phyloP scores from a whole-genome alignment of 64 coral and sea anemone species.

The Porites lutea region DNA sequence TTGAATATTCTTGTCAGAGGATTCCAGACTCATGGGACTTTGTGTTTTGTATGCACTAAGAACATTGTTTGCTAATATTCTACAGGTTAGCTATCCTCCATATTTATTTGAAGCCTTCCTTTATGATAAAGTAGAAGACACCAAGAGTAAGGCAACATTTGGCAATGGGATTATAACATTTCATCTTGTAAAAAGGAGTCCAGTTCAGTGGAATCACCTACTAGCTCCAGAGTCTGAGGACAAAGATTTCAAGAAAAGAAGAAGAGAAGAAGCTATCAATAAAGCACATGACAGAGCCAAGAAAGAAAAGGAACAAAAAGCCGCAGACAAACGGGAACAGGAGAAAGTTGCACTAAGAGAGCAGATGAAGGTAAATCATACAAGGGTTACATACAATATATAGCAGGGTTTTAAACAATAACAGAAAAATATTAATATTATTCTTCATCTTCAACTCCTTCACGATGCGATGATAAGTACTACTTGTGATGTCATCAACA shows the following conservation, averaged over 20 bases:
- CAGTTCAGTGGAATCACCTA: slow-evolving; percentile 73
- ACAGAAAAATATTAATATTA: too few relatives aligned
- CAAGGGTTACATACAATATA: too few relatives aligned
- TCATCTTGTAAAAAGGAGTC: slow-evolving; percentile 77
- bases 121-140: slow-evolving; percentile 77
- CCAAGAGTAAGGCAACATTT: slow-evolving; percentile 84
- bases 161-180: slow-evolving; percentile 88
- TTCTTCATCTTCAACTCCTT: too few relatives aligned
- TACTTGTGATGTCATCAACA: too few relatives aligned
- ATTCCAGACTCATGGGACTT: too few relatives aligned
- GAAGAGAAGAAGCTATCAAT: slow-evolving; percentile 82
- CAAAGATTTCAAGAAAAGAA: slow-evolving; percentile 87
- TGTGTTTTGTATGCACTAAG: neutral
- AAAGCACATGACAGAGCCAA: slow-evolving; percentile 84
- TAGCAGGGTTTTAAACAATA: too few relatives aligned
- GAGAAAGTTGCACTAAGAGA: slow-evolving; percentile 83
- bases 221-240: slow-evolving; percentile 73
- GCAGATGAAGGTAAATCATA: slow-evolving; percentile 81
- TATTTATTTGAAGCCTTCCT: slow-evolving; percentile 97
- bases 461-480: too few relatives aligned
- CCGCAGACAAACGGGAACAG: slow-evolving; percentile 91
- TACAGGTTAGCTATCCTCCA: slow-evolving; percentile 95
- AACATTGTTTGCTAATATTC: neutral
- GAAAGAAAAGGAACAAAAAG: slow-evolving; percentile 57
- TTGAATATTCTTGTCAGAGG: too few relatives aligned